Base-by-base conservation (phyloP, 2,888 invertebrate genomes). In the Keiferia lycopersicella region DNA sequence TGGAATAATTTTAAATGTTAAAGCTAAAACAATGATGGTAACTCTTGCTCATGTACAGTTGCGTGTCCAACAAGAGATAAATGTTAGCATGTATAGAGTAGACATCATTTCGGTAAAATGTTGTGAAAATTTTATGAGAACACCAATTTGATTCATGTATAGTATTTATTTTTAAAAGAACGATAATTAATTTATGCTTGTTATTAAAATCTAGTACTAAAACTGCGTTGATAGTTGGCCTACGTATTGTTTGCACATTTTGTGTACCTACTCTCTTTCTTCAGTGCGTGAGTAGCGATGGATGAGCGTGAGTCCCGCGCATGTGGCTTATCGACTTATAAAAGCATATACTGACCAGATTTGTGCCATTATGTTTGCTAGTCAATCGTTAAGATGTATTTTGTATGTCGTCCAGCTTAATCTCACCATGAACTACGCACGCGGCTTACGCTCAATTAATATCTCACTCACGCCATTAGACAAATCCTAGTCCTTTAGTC, bases 141-240 rank as follows among this genome's bases (percentile, higher is more conserved):
- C 90, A 89, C 89, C 90, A 91, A 90, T 84, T 84, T 81, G 83
- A 86, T 78, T 84, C 81, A 80, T 85, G 78, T 81, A 82, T 83
- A 81, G 79, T 78, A 78, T 78, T 81, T 78, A 78, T 78, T 81
- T 80, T 77, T 83, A 83, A 79, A 76, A 74, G 77, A 81, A 79
- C 70, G 76, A 76, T 80, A 71, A 73, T 75, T 74, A 75, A 75
- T 80, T n/a, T 75, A 81, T 79, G 76, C 58, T 62, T 64, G 80
- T 86, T 83, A 81, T 71, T 81, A 78, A 82, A 78, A 78, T 78
- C 77, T 82, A 82, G 81, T 85, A 85, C 82, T 71, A 77, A 74
- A 77, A 79, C 76, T 79, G 80, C 51, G 60, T 59, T 72, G 34
- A 71, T 69, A 76, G 61, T 50, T 56, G 14, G 14, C 56, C 56